Evolutionary conservation across 2,888 invertebrate genomes (phyloP), one percentile per base, ranked within the genome.

Genomic region (Drosophila robusta): DNA sequence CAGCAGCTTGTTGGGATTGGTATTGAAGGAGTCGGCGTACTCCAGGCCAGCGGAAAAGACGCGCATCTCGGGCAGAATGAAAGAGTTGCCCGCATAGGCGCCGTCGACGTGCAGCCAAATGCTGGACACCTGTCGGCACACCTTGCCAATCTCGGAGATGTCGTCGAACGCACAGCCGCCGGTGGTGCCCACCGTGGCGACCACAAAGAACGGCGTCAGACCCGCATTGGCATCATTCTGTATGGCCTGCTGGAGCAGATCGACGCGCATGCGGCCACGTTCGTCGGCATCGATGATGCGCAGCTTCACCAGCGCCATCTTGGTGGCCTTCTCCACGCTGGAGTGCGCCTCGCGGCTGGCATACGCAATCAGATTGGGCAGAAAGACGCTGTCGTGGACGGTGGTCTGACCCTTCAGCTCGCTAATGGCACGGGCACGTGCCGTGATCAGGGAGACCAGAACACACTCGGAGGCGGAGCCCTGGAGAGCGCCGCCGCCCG

Each of bases 31-130:
- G 90, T 96, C 95, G 0, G 96, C 97, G 90, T 95, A 95, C 92
- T 97, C 94, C 29, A 95, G 93, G 0, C 95, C 95, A 4, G 93
- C 93, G 87, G 95, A 93, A 46, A 94, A 92, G 0, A 93, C 93
- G 67, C 96, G 94, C 91, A 97, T 94, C 92, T 97, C 97, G 0
- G 97, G 97, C 83, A 97, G 95, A 67, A 98, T 96, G 87, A 98
- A 95, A 0, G 96, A 95, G 83, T 95, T 96, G 3, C 98, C 98
- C 1, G 96, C 97, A 90, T 97, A 98, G 0, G 97, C 97, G 0
- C 95, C 97, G 91, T 97, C 97, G 2, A 97, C 96, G 91, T 97
- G 97, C 26, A 97, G 93, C 97, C 97, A 98, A n/a, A 96, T 93
- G 54, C 93, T 93, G 0, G 95, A 93, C 12, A 91, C 80, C 51